These are phyloP conservation scores for Lagorchestes hirsutus DNA, from an alignment of 2,797 vertebrate genomes.

Conservation along the genomic window DNA sequence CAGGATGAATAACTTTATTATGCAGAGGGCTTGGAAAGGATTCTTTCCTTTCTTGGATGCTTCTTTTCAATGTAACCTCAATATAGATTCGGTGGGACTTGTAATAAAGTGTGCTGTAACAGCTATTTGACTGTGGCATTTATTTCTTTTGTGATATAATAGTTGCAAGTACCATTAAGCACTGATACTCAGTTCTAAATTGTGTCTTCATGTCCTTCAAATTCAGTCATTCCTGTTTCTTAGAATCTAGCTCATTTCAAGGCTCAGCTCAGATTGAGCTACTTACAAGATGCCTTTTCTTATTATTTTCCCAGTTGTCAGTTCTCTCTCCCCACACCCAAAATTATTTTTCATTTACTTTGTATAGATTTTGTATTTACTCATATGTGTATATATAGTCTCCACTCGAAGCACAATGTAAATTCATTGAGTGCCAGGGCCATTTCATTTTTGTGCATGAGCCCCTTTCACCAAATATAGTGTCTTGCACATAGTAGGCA, in stretches of 20 bases:
- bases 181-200: not conserved
- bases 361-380: not conserved
- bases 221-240: not conserved
- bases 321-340: not conserved
- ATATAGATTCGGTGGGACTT: not conserved
- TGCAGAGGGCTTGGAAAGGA: not conserved
- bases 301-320: not conserved
- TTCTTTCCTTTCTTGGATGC: not conserved
- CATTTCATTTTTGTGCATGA: not conserved
- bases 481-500: not conserved
- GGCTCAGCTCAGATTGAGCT: not conserved
- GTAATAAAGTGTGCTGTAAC: not conserved
- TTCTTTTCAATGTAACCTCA: not conserved
- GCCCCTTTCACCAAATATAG: not conserved
- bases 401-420: not conserved
- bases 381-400: not conserved
- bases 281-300: not conserved
- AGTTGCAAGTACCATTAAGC: slow-evolving; percentile 22
- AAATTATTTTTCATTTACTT: not conserved
- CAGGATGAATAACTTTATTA: not conserved
- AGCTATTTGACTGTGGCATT: slow-evolving; percentile 5
- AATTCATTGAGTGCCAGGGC: not conserved
- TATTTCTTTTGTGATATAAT: not conserved
- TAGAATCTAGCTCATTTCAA: not conserved
- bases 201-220: not conserved